Evolutionary conservation across 2,113 vertebrate genomes (phyloP).

Genomic region (Cryptotis parvus): DNA sequence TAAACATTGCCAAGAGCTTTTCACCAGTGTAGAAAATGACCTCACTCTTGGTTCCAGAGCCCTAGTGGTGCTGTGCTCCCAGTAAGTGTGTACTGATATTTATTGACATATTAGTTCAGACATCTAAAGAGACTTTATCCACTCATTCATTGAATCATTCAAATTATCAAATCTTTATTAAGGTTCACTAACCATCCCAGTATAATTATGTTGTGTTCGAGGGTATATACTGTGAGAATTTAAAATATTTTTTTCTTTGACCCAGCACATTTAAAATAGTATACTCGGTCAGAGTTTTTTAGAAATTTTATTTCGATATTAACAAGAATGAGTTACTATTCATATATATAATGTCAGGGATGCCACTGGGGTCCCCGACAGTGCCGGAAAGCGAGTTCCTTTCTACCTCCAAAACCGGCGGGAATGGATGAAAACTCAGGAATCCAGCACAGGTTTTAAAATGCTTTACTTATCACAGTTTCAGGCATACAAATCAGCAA

Average conservation of each 20-base stretch:
- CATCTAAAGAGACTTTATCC: neutral
- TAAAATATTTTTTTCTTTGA: too few relatives aligned
- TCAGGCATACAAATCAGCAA: too few relatives aligned
- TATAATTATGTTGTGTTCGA: neutral
- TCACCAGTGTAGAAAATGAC: slow-evolving; percentile 16
- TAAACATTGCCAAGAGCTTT: slow-evolving; percentile 19
- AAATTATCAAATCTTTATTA: neutral
- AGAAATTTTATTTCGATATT: slow-evolving; percentile 3
- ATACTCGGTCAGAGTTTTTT: neutral
- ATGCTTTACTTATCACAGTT: too few relatives aligned
- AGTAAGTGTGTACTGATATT: neutral
- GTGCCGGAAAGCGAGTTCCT: too few relatives aligned
- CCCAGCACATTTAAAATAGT: neutral
- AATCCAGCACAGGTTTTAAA: too few relatives aligned
- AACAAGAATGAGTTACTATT: neutral
- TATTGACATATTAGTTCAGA: neutral
- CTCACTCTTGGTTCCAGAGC: neutral
- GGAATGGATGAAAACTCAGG: too few relatives aligned
- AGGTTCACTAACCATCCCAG: neutral
- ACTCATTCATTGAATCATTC: neutral
- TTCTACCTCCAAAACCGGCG: too few relatives aligned
- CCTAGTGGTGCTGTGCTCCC: neutral
- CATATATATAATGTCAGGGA: too few relatives aligned
- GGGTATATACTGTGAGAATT: neutral
- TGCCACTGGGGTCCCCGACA: too few relatives aligned